Conservation (phyloP, 2,888 invertebrate genomes). For the Diachrysia chrysitis region DNA sequence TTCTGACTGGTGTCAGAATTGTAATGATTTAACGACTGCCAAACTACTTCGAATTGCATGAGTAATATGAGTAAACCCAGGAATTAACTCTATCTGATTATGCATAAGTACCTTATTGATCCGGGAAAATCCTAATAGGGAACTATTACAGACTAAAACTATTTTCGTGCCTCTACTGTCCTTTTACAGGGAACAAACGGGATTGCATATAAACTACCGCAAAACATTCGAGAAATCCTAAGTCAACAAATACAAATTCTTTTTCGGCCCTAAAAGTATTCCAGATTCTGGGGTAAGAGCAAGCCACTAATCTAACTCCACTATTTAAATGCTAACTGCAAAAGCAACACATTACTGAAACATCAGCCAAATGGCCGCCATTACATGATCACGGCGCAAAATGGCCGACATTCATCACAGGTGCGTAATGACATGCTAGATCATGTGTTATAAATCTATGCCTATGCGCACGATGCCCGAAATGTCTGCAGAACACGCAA, state of each 20-base stretch:
- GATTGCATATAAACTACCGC: no score
- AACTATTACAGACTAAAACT: no score
- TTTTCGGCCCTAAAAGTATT: no score
- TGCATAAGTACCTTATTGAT: no score
- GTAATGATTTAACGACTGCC: no score
- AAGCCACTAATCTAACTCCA: background rate
- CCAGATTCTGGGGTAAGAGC: no score
- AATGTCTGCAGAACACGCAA: conserved; percentile 52
- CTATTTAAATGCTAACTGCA: background rate
- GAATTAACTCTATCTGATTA: background rate
- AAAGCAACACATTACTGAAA: background rate
- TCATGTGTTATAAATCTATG: conserved; percentile 41
- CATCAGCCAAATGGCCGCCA: conserved; percentile 18
- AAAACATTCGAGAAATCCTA: no score
- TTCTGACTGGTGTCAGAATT: no score
- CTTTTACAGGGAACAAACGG: no score
- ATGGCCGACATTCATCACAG: conserved; percentile 36
- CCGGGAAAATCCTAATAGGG: no score
- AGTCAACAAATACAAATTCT: no score
- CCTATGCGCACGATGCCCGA: conserved; percentile 40
- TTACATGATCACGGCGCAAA: conserved; percentile 17
- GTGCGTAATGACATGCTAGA: conserved; percentile 41
- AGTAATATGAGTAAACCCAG: background rate
- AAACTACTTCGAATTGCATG: background rate
- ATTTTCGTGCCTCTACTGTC: no score